phyloP scores from a whole-genome alignment of 2,888 invertebrate genomes.

The Diogma glabrata region DNA sequence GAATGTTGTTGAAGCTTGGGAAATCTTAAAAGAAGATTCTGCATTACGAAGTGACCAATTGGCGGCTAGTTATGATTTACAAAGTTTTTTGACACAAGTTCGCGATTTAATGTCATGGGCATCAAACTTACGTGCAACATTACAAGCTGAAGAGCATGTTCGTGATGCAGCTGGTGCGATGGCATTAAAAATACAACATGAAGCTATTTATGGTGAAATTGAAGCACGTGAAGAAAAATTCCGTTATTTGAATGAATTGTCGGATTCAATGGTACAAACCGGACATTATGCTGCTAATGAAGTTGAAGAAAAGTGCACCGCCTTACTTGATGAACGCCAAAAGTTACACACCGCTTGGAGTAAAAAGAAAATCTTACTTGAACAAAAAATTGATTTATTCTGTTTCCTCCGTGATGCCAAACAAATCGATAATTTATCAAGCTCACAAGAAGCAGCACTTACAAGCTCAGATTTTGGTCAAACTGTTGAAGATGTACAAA shows the following conservation, averaged over 20 bases:
- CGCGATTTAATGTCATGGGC: conserved; percentile 88
- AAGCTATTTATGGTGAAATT: conserved; percentile 70
- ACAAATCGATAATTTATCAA: conserved; percentile 78
- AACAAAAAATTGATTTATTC: conserved; percentile 86
- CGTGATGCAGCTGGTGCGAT: conserved; percentile 75
- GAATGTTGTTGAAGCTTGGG: conserved; percentile 79
- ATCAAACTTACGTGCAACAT: conserved; percentile 58
- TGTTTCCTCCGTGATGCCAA: conserved; percentile 91
- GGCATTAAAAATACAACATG: conserved; percentile 69
- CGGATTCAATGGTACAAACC: conserved; percentile 72
- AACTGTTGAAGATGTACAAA: conserved; percentile 80
- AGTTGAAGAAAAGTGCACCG: conserved; percentile 66
- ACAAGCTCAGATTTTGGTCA: conserved; percentile 59
- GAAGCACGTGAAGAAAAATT: conserved; percentile 80
- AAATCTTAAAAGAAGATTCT: conserved; percentile 69
- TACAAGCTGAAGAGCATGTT: conserved; percentile 70
- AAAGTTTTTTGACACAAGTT: conserved; percentile 75
- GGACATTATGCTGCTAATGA: conserved; percentile 73
- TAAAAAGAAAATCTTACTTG: conserved; percentile 73
- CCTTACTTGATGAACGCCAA: conserved; percentile 65
- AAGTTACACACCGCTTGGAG: conserved; percentile 78
- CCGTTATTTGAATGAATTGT: conserved; percentile 58
- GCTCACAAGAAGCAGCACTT: conserved; percentile 73
- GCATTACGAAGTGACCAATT: conserved; percentile 68
- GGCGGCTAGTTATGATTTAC: conserved; percentile 77